Evolutionary conservation across 2,113 vertebrate genomes (phyloP).

Genomic region (Trachemys scripta): DNA sequence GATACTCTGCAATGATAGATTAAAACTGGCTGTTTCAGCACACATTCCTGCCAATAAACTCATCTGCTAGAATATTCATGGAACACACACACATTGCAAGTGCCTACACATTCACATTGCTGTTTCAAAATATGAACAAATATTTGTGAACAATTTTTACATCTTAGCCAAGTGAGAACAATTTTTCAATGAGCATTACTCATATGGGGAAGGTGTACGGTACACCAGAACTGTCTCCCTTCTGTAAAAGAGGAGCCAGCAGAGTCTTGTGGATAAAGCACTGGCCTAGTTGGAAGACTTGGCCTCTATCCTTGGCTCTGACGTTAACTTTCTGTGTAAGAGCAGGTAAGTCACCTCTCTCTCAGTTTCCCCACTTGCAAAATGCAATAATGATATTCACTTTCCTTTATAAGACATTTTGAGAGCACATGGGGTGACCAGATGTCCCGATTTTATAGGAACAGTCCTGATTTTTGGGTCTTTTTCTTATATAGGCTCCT

Average conservation of each 20-base stretch:
- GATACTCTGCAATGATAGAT: constrained; percentile 43
- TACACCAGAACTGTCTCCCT: background rate
- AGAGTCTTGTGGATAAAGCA: background rate
- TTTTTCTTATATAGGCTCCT: too few species aligned
- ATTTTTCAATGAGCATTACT: background rate
- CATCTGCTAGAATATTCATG: constrained; percentile 13
- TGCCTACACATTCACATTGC: constrained; percentile 29
- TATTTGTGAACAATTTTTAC: constrained; percentile 39
- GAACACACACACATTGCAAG: constrained; percentile 32
- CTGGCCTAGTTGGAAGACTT: background rate
- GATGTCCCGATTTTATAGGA: too few species aligned
- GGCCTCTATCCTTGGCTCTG: background rate
- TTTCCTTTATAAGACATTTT: background rate
- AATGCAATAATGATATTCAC: background rate
- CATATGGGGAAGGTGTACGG: background rate
- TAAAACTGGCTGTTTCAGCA: constrained; percentile 1
- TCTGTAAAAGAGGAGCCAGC: background rate
- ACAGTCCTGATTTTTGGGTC: too few species aligned
- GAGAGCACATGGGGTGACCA: background rate
- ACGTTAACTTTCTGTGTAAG: background rate
- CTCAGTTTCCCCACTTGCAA: background rate
- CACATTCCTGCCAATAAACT: constrained; percentile 7
- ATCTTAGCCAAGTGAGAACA: background rate
- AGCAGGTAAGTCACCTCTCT: background rate
- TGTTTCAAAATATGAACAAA: constrained; percentile 62